These are phyloP conservation scores for Dicranocentrus wangi DNA, from an alignment of 2,888 invertebrate genomes.

Conservation along the genomic window DNA sequence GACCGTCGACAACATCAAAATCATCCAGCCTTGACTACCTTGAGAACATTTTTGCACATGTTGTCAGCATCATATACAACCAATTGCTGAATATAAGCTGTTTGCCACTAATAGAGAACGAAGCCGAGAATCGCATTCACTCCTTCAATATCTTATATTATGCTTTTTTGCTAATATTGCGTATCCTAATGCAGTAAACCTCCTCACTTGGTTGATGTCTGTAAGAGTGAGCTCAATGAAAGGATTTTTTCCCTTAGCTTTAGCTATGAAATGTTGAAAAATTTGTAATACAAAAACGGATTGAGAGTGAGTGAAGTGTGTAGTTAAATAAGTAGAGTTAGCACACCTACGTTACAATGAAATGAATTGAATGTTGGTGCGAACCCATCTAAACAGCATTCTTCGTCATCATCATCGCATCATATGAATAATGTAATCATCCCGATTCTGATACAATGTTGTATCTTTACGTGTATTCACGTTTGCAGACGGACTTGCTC, in stretches of 20 bases:
- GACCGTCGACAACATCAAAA: conserved; percentile 48
- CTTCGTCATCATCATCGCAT: conserved; percentile 1
- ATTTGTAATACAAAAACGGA: background rate
- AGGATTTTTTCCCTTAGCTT: background rate
- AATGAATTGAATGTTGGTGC: conserved; percentile 19
- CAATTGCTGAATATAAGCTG: no score
- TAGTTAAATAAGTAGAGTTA: background rate
- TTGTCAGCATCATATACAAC: conserved; percentile 10
- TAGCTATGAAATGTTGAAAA: background rate
- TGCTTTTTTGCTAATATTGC: background rate
- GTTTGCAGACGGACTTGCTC: background rate
- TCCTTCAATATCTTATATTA: background rate
- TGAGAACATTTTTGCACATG: conserved; percentile 47
- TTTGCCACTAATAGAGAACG: no score
- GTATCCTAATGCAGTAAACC: background rate
- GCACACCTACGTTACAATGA: conserved; percentile 40
- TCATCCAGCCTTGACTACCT: conserved; percentile 63
- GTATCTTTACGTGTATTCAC: conserved; percentile 2
- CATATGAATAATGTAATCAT: conserved; percentile 12
- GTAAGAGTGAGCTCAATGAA: background rate
- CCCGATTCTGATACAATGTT: background rate
- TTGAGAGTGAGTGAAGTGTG: background rate
- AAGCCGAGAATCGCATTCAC: background rate
- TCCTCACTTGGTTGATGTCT: no score
- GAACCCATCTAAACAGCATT: background rate